Percentiles rank a stretch among this genome's conserved stretches.
Conservation (phyloP, 1,140 invertebrate genomes). For the Rhyacophila brunnea region DNA sequence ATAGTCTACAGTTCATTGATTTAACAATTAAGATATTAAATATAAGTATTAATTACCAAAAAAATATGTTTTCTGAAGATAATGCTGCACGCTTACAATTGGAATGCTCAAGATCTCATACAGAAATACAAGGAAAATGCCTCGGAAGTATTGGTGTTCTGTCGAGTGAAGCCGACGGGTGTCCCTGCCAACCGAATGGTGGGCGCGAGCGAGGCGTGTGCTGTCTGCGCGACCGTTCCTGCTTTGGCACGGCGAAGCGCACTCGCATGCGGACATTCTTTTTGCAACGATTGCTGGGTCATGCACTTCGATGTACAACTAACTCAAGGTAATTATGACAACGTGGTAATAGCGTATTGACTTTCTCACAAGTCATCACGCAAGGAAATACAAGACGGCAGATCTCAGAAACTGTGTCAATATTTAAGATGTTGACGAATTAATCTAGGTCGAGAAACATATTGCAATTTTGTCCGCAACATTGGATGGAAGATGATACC, state of each 20-base stretch:
- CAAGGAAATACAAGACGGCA: too few relatives aligned
- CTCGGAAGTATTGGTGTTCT: conserved; percentile 73
- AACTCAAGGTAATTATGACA: conserved; percentile 66
- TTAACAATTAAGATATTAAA: too few relatives aligned
- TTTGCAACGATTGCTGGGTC: conserved; percentile 94
- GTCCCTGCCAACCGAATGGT: conserved; percentile 18
- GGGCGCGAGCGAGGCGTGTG: conserved; percentile 42
- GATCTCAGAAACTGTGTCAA: too few relatives aligned
- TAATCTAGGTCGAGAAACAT: too few relatives aligned
- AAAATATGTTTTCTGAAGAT: conserved; percentile 61
- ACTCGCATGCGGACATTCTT: conserved; percentile 86
- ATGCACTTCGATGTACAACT: conserved; percentile 96
- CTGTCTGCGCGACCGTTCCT: conserved; percentile 62
- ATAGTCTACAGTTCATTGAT: too few relatives aligned
- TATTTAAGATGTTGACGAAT: too few relatives aligned
- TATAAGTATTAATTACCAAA: too few relatives aligned
- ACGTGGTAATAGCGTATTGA: too few relatives aligned
- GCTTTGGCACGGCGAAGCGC: conserved; percentile 69
- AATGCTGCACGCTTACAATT: conserved; percentile 82
- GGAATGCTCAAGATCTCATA: conserved; percentile 80
- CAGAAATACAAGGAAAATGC: conserved; percentile 75
- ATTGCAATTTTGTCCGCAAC: too few relatives aligned
- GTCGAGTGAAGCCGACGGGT: conserved; percentile 73
- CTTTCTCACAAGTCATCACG: too few relatives aligned
- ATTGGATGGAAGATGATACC: too few relatives aligned